Percentiles rank a stretch among this genome's conserved stretches.
phyloP scores from a whole-genome alignment of 35 echinoderm and acorn worm genomes.

The Apostichopus californicus region DNA sequence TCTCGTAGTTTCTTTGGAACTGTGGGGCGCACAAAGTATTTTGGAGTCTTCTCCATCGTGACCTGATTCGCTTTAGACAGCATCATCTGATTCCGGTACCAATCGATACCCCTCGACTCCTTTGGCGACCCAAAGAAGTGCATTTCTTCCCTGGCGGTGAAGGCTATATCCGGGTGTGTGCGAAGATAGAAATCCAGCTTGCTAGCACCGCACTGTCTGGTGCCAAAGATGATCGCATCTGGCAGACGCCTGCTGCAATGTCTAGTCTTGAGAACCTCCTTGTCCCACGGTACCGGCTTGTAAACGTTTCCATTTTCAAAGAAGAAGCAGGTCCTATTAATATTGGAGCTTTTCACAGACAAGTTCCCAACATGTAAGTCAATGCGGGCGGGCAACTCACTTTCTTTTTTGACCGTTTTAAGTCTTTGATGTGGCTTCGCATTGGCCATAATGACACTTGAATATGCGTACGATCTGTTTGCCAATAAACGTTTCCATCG shows the following conservation, averaged over 20 bases:
- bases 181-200: conserved; percentile 55
- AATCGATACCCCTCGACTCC: conserved; percentile 58
- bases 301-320: conserved; percentile 57
- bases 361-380: conserved; percentile 29
- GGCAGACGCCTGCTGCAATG: conserved; percentile 56
- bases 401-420: neutral
- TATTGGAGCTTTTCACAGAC: conserved; percentile 12
- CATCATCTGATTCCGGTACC: conserved; percentile 76
- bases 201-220: conserved; percentile 62
- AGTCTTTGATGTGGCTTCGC: neutral
- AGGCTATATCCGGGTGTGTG: conserved; percentile 59
- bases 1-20: conserved; percentile 47
- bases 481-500: conserved; percentile 36
- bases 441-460: neutral
- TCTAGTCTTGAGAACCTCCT: neutral
- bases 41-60: conserved; percentile 80
- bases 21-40: conserved; percentile 63
- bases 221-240: conserved; percentile 66
- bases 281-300: conserved; percentile 33
- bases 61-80: conserved; percentile 64
- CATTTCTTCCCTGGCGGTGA: conserved; percentile 37
- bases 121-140: conserved; percentile 67
- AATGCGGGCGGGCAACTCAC: neutral
- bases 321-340: conserved; percentile 46
- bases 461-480: conserved; percentile 26